These are phyloP conservation scores for Salvelinus sp. DNA, from an alignment of 2,113 vertebrate species.

Conservation along the genomic window DNA sequence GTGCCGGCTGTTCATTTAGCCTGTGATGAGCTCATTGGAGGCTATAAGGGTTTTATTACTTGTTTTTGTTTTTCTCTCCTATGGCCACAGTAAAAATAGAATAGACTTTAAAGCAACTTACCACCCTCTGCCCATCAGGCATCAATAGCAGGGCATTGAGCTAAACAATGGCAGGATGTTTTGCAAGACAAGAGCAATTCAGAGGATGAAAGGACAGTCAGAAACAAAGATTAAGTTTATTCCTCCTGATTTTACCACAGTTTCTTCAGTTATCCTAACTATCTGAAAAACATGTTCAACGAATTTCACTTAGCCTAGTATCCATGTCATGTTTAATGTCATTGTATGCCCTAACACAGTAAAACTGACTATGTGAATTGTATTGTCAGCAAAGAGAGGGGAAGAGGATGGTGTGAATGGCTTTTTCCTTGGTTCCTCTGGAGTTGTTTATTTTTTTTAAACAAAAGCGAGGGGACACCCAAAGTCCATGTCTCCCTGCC, in stretches of 20 bases:
- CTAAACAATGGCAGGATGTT: constrained; percentile 63
- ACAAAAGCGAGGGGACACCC: constrained; percentile 36
- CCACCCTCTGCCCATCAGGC: constrained; percentile 56
- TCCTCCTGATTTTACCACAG: not conserved
- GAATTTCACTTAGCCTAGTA: not conserved
- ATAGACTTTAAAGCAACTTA: constrained; percentile 57
- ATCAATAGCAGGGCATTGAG: constrained; percentile 44
- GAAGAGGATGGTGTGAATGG: constrained; percentile 18
- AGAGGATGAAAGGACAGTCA: constrained; percentile 53
- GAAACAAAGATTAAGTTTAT: constrained; percentile 51
- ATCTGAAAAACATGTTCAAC: not conserved
- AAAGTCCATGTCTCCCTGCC: constrained; percentile 80
- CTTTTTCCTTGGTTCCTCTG: constrained; percentile 46
- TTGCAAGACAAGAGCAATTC: constrained; percentile 58
- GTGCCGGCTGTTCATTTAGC: constrained; percentile 26
- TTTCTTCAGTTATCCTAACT: not conserved
- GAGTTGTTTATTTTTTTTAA: constrained; percentile 40
- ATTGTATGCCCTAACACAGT: not conserved
- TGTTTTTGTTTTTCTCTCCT: constrained; percentile 59
- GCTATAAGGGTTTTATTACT: constrained; percentile 55
- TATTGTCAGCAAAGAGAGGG: no score
- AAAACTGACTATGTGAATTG: no score
- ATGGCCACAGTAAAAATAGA: constrained; percentile 57
- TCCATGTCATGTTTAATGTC: constrained; percentile 5
- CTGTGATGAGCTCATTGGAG: constrained; percentile 50